phyloP scores from a whole-genome alignment of 1,140 invertebrate genomes.

The Monochamus saltuarius region DNA sequence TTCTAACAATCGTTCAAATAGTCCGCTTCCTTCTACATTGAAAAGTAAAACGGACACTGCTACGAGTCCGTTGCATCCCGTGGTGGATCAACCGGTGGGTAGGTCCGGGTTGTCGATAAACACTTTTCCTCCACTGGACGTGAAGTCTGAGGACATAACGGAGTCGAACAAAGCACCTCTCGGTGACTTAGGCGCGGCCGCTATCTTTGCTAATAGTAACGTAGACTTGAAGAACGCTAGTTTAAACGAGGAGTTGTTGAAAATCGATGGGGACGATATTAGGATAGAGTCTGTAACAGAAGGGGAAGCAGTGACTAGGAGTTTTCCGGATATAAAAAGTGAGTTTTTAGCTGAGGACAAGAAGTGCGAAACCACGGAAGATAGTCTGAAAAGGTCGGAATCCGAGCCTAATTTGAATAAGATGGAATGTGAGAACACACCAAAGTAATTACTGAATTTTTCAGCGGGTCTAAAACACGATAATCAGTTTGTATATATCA shows the following conservation, averaged over 20 bases:
- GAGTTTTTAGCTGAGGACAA: constrained; percentile 47
- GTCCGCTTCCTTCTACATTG: constrained; percentile 25
- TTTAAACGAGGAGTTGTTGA: constrained; percentile 70
- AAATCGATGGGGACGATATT: constrained; percentile 51
- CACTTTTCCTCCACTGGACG: constrained; percentile 17
- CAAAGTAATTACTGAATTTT: too few species aligned
- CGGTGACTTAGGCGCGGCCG: constrained; percentile 57
- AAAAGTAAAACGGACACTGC: constrained; percentile 42
- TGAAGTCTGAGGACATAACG: constrained; percentile 4
- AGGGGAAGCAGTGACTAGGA: constrained; percentile 42
- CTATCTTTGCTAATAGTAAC: constrained; percentile 87
- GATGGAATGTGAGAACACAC: constrained; percentile 8
- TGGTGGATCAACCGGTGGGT: constrained; percentile 31
- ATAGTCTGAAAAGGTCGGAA: constrained; percentile 45
- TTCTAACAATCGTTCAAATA: constrained; percentile 31
- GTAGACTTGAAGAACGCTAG: constrained; percentile 79
- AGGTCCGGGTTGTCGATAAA: constrained; percentile 17
- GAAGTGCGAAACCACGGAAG: constrained; percentile 33
- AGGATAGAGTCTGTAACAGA: constrained; percentile 54
- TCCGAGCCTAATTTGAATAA: constrained; percentile 44
- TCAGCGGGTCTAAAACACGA: too few species aligned
- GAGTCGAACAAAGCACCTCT: constrained; percentile 8
- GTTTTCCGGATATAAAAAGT: constrained; percentile 47
- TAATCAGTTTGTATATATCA: too few species aligned
- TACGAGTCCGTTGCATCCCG: constrained; percentile 51